Base-by-base conservation (phyloP, 2,888 invertebrate genomes). In the Ochropleura leucogaster region DNA sequence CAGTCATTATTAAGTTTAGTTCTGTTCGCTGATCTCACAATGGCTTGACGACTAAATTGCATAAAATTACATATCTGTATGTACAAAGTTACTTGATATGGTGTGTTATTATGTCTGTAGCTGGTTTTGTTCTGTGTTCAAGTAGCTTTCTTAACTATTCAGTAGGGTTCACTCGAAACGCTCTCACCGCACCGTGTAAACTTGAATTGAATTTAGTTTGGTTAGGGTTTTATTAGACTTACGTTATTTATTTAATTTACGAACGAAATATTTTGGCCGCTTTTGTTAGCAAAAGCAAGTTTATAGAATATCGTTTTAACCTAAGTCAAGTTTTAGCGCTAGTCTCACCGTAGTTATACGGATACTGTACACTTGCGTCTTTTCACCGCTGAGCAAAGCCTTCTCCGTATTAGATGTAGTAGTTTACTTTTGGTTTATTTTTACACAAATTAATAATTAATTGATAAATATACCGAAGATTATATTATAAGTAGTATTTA, bases 11-110 rank as follows among this genome's bases (percentile, higher is more conserved):
- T 76, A 70, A 71, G 72, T 77, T 83, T 55, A 80, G 77, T 74
- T 74, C 82, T 80, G 82, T 82, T 80, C 66, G 47, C 67, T 62
- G 74, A 80, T 83, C 84, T 84, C 80, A 86, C 87, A 87, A 79
- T 82, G n/a, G 73, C 60, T 68, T 82, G 84, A 82, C 79, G 80
- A 71, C 76, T 82, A 87, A 87, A 86, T 85, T 87, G 80, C 79
- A 85, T 86, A 78, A 80, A 87, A 85, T 84, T 84, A 85, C 72
- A 74, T 77, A 75, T 59, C 12, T 68, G 57, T 51, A 49, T 60
- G 42, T 75, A 53, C 42, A 20, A 59, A 62, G 16, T 44, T 53
- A 68, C 70, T 76, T 63, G 60, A 66, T 74, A 73, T 68, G 57
- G 64, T 80, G 66, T 79, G 70, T 77, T 68, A 80, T 84, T 85